Evolutionary conservation across 2,113 vertebrate species (phyloP), one percentile per base, ranked within the genome.

Genomic region (Cyphomyrus plagiostoma): DNA sequence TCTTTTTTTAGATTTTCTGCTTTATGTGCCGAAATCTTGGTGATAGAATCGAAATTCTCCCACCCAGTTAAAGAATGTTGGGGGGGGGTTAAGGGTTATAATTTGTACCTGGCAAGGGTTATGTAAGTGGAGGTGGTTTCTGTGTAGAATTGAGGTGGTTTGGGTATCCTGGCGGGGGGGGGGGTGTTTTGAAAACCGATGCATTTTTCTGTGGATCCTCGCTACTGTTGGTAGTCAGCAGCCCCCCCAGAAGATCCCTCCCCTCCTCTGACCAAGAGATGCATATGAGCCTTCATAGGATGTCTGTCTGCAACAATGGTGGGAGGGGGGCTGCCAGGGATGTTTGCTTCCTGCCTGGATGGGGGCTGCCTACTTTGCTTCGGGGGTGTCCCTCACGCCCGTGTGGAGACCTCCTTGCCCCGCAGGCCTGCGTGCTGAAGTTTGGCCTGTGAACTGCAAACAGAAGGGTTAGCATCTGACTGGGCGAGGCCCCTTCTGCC

Each of bases 331-430:
- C 94, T 95, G 91, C 9, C 48, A 3, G 77, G 91, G 91, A 91
- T 93, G 94, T 95, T 94, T 95, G 95, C 92, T 95, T 91, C 89
- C 83, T 88, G 39, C 82, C 89, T 84, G 50, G 50, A 30, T 17
- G 23, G 49, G 15, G 87, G 89, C 86, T 58, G 88, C 90, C 3
- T 86, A 86, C 48, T 89, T 89, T 17, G 30, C 45, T 21, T 52
- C 15, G 94, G 95, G 94, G 94, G 94, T 90, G 48, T 15, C 94
- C 94, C 94, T 94, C 95, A 94, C 92, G 49, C 42, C 23, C 89
- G 80, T 88, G 88, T 89, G 10, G 88, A 88, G 56, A 39, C 17
- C n/a, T 56, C 86, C 86, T 4, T 58, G 52, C 53, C 39, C 86
- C 17, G 1, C n/a, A 52, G 48, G 26, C 50, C 13, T 11, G 19